phyloP scores from a whole-genome alignment of 2,888 invertebrate genomes.

The Parapristionchus giblindavisi region DNA sequence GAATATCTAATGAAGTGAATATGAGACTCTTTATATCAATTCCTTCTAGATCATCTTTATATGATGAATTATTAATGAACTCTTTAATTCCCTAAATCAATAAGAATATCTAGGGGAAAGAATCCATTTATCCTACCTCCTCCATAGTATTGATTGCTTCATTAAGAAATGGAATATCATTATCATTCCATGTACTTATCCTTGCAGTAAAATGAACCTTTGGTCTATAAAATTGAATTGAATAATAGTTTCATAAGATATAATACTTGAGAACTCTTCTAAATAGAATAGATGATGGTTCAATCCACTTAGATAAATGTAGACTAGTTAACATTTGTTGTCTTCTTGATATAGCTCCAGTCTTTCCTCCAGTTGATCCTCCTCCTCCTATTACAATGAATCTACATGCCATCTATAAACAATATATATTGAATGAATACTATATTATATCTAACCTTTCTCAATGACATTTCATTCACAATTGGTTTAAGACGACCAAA shows the following conservation, averaged over 20 bases:
- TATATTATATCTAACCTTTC: conserved; percentile 1
- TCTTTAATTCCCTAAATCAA: background rate
- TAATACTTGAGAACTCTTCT: background rate
- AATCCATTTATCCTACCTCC: background rate
- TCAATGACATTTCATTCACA: conserved; percentile 4
- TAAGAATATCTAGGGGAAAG: background rate
- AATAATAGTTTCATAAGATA: background rate
- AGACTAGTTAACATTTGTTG: conserved; percentile 21
- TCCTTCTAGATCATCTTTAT: background rate
- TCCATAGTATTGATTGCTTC: background rate
- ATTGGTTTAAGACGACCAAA: background rate
- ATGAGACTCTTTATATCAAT: background rate
- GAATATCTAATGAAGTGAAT: conserved; percentile 7
- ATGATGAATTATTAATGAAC: background rate
- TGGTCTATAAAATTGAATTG: background rate
- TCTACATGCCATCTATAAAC: conserved; percentile 11
- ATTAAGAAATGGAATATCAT: background rate
- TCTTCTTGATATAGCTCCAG: conserved; percentile 11
- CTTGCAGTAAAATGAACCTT: background rate
- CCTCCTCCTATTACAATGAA: conserved; percentile 28
- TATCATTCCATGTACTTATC: conserved; percentile 10
- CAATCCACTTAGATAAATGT: conserved; percentile 23
- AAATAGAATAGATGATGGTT: conserved; percentile 6
- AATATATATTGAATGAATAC: background rate
- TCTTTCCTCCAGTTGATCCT: conserved; percentile 13